Percentiles rank a stretch among this genome's conserved stretches.
Evolutionary conservation across 2,113 vertebrate species (phyloP).

Genomic region (Psammodynastes pulverulentus): DNA sequence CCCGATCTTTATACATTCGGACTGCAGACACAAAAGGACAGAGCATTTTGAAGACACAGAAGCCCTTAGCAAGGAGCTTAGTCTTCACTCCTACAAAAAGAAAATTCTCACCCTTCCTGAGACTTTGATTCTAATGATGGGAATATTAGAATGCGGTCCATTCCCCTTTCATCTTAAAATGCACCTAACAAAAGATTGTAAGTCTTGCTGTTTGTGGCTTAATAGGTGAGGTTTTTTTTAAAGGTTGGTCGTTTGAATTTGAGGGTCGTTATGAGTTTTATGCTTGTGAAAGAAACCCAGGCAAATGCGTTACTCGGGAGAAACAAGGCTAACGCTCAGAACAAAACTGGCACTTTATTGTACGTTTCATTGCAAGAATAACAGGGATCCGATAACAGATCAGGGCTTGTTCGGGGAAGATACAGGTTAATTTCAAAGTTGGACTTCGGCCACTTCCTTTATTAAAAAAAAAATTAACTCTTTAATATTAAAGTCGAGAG

Average conservation of each 20-base stretch:
- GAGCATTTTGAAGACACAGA: background rate
- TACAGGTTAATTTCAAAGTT: background rate
- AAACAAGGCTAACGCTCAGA: background rate
- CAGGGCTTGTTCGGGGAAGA: too few relatives aligned
- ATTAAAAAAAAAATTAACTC: background rate
- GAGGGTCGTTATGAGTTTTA: background rate
- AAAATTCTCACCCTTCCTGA: background rate
- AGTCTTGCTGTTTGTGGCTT: background rate
- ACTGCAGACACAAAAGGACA: background rate
- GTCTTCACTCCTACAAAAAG: background rate
- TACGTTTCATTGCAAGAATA: background rate
- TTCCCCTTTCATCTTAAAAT: background rate
- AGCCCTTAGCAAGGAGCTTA: background rate
- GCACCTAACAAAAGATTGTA: background rate
- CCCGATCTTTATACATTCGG: background rate
- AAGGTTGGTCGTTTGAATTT: background rate
- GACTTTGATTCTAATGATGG: background rate
- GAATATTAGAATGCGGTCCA: background rate
- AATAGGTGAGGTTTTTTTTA: background rate
- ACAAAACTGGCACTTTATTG: background rate
- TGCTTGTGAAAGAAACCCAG: background rate
- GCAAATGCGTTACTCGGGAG: background rate
- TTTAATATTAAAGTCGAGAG: background rate
- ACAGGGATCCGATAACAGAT: background rate
- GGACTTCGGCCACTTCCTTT: background rate